Base-by-base conservation (phyloP, 1,140 invertebrate genomes). In the Drosophila biarmipes region DNA sequence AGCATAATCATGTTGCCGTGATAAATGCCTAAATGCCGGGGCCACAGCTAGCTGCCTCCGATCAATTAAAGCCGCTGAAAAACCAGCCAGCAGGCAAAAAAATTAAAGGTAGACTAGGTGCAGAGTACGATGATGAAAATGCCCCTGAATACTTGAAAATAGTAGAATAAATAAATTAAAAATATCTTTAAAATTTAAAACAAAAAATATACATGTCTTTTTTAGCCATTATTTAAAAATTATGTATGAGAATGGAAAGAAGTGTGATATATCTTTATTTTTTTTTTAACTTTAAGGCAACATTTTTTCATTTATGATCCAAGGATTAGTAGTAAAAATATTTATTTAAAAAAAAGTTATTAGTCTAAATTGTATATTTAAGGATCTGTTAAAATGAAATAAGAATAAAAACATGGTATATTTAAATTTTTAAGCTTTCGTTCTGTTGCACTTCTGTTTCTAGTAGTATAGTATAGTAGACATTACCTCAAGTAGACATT, bases 1-100 rank as follows among this genome's bases (percentile, higher is more conserved):
- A 90, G 85, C 84, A 84, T 87, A 84, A 89, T 84, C 84, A 62
- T 89, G 85, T 90, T 58, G 85, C 73, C 69, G 73, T 90, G 76
- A 87, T 80, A 87, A 87, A 89, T 87, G 79, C 85, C 76, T 62
- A 68, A 73, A 72, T 61, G 73, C 45, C 54, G 40, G 46, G 53
- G 53, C 31, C 61, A 58, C 49, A 57, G 63, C 68, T 46, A 61
- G 40, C 57, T 49, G 45, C 24, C 52, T 63, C 56, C 75, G 71
- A 87, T 87, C 80, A 87, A 87, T 87, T 89, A 77, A 89, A 90
- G 76, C 58, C 77, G 85, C 76, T 62, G 40, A 27, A 45, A 67
- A 67, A 48, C 19, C 34, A 24, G 15, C 15, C 21, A n/a, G 58
- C 58, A 14, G 24, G 21, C 19, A 48, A 29, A 46, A 68, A 53